Evolutionary conservation across 2,797 vertebrate species (phyloP).

Genomic region (Aldrovandia affinis): DNA sequence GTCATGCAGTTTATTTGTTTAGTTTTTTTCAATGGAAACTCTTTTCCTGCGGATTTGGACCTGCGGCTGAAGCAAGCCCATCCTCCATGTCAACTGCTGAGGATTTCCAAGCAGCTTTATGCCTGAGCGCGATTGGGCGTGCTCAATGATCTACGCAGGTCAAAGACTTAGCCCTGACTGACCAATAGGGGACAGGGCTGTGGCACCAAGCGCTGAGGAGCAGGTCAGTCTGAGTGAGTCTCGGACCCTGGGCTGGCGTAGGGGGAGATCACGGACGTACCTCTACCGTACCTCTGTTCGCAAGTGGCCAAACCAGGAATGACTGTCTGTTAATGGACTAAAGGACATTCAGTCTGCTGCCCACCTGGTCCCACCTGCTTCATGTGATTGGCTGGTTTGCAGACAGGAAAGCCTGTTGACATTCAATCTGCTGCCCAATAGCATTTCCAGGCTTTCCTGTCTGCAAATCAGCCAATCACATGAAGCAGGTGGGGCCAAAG

Average conservation of each 20-base stretch:
- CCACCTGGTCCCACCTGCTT: not conserved
- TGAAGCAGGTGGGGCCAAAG: not conserved
- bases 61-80: not conserved
- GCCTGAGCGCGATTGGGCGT: not conserved
- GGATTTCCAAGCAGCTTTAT: not conserved
- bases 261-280: not conserved
- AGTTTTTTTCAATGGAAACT: not conserved
- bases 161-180: not conserved
- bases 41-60: slow-evolving; percentile 7
- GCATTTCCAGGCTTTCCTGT: not conserved
- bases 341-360: not conserved
- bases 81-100: not conserved
- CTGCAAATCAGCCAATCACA: not conserved
- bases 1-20: not conserved
- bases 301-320: not conserved
- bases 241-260: not conserved
- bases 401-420: not conserved
- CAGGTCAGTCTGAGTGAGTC: not conserved
- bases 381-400: not conserved
- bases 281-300: not conserved
- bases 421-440: too few species aligned
- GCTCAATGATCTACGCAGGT: not conserved
- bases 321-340: not conserved
- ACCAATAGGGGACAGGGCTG: not conserved
- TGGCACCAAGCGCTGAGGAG: not conserved